Base-by-base conservation (phyloP, 1,140 invertebrate species). In the Lysiphlebus fabarum region DNA sequence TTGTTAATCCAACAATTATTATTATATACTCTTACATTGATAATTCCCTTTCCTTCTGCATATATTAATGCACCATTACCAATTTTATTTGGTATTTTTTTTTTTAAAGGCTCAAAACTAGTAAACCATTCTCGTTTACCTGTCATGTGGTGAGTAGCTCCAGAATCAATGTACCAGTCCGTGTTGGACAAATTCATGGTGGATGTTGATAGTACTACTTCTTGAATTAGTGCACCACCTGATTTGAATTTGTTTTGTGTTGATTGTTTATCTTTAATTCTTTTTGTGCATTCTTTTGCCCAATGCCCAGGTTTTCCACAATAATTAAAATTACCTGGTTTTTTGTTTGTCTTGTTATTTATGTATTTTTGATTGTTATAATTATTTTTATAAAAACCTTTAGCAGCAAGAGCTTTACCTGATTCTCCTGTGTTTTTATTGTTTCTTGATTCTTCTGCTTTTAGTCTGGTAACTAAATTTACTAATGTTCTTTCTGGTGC, bases 101-200 rank as follows among this genome's bases (percentile, higher is more conserved):
- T 54, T 17, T 49, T 12, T 9, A 62, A 51, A 34, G 37, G 5
- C 10, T 33, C 36, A 34, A 55, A 51, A 11, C 56, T 37, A 5
- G 37, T 44, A 11, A 65, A 53, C 58, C 59, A 66, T 9, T 59
- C 38, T 26, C 26, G 14, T 7, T 17, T 33, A 7, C 40, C 55
- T 55, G 7, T 43, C 38, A 17, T 26, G 53, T 17, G 53, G 56
- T 58, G 71, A 62, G 56, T 72, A 69, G 71, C 67, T 7, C 67
- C 70, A 4, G 65, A 67, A 56, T 72, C 66, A 11, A 70, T 62
- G 50, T 17, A 33, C 1, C 14, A 48, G 47, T 33, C 17, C 33
- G 14, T 26, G 12, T 14, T 48, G 17, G 41, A 26, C 14, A 17
- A 8, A 8, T 9, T 33, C 33, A 17, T 9, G 33, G 9, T 10